phyloP scores from a whole-genome alignment of 2,797 vertebrate species.

The Choloepus didactylus region DNA sequence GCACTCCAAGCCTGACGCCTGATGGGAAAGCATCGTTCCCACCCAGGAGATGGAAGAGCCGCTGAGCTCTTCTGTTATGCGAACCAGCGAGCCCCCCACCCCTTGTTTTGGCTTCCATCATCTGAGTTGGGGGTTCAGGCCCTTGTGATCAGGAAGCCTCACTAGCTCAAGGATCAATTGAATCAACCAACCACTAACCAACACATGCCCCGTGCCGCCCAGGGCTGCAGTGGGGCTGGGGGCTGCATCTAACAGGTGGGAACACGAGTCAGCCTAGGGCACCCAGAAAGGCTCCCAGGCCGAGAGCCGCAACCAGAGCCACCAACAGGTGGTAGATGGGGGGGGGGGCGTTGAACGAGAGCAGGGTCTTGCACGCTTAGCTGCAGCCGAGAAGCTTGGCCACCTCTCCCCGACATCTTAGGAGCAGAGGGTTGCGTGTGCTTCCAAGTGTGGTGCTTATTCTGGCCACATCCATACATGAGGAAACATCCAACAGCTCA shows the following conservation, averaged over 20 bases:
- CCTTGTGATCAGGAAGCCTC: not conserved
- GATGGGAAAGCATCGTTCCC: not conserved
- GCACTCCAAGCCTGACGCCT: not conserved
- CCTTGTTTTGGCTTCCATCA: not conserved
- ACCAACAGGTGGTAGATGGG: too few relatives aligned
- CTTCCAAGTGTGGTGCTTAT: too few relatives aligned
- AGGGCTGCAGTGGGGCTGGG: too few relatives aligned
- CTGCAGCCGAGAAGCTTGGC: not conserved
- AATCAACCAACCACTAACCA: not conserved
- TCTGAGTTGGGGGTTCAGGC: not conserved
- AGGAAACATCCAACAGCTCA: not conserved
- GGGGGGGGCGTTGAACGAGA: too few relatives aligned
- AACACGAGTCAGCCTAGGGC: not conserved
- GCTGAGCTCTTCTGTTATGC: not conserved
- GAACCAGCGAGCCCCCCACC: not conserved
- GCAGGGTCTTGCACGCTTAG: too few relatives aligned
- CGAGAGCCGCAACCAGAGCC: too few relatives aligned
- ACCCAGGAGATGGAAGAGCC: too few relatives aligned
- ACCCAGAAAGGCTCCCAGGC: not conserved
- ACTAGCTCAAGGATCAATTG: not conserved
- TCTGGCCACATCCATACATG: not conserved
- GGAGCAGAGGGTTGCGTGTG: not conserved
- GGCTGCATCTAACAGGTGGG: not conserved
- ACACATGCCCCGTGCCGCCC: not conserved
- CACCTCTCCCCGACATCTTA: not conserved